Evolutionary conservation across 1,140 invertebrate genomes (phyloP), one percentile per base, ranked within the genome.

Genomic region (Palaemon carinicauda): DNA sequence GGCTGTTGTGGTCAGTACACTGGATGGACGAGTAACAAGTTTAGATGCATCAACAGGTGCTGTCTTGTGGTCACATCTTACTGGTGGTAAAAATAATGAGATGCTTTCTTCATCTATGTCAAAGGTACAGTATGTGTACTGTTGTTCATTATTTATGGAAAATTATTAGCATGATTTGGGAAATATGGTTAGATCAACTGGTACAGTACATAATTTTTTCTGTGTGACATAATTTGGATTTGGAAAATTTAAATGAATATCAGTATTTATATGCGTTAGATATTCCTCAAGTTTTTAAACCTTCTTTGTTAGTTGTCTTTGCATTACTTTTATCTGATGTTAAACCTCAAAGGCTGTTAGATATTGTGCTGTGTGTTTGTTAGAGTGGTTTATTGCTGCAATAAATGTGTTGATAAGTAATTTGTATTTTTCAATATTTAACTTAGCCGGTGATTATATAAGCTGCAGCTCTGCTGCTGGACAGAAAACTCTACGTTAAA

Each of bases 11-110:
- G 94, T 98, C 31, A 97, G 96, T 90, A 97, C 96, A 51, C 91
- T 98, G 69, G 97, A 98, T 94, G 97, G 97, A 4, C 93, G 94
- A 87, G 88, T 98, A 41, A 95, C 95, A 78, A 96, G 96, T 7
- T 91, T 98, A 80, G 94, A 96, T 91, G 91, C 93, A 27, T 91
- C 92, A 96, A n/a, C 90, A 93, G 77, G 91, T 95, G 87, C 91
- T 93, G 80, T 98, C 96, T 96, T 94, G 93, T 89, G 90, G 97
- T 52, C 92, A 94, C 65, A 96, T 24, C 41, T 77, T 52, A 82
- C 88, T 19, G 83, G 82, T 7, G 53, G 56, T 24, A 80, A 19
- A 15, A 80, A 21, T 56, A 65, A 71, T 54, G 53, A 41, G n/a
- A 21, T 87, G 60, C 69, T 87, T 12, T 71, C 80, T 12, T 87